Percentiles rank a stretch among this genome's conserved stretches.
Conservation (phyloP, 2,888 invertebrate genomes). For the Eilema sororculum region DNA sequence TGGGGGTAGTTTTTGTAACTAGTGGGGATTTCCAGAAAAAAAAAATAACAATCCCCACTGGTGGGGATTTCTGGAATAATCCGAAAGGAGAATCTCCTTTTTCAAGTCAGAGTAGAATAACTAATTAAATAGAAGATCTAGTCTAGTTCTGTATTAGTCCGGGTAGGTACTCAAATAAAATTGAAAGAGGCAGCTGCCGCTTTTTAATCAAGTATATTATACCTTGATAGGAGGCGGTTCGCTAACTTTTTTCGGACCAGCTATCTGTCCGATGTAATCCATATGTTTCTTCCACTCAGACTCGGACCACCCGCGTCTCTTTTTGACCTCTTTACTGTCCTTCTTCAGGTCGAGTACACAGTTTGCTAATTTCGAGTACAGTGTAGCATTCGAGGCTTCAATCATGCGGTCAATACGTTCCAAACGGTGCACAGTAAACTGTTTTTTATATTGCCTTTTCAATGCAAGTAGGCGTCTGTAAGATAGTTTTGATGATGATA, state of each 20-base stretch:
- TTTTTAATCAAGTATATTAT: background rate
- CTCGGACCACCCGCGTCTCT: conserved; percentile 74
- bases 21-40: too few relatives aligned
- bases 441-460: conserved; percentile 69
- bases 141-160: too few relatives aligned
- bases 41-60: too few relatives aligned
- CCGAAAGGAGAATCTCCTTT: too few relatives aligned
- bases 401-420: conserved; percentile 75
- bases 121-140: too few relatives aligned
- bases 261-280: conserved; percentile 76
- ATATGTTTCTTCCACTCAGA: conserved; percentile 82
- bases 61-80: too few relatives aligned
- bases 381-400: conserved; percentile 71
- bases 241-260: conserved; percentile 67
- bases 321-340: conserved; percentile 69
- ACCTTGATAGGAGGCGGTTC: conserved; percentile 63
- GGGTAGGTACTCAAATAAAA: background rate
- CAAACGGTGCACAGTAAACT: conserved; percentile 67
- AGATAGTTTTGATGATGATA: conserved; percentile 12
- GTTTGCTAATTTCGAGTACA: conserved; percentile 77
- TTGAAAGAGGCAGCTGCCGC: background rate
- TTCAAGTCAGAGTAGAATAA: too few relatives aligned
- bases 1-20: too few relatives aligned
- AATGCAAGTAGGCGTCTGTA: conserved; percentile 69
- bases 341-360: conserved; percentile 73